These are phyloP conservation scores for Macrophya alboannulata DNA, from an alignment of 2,888 invertebrate species.

Conservation along the genomic window DNA sequence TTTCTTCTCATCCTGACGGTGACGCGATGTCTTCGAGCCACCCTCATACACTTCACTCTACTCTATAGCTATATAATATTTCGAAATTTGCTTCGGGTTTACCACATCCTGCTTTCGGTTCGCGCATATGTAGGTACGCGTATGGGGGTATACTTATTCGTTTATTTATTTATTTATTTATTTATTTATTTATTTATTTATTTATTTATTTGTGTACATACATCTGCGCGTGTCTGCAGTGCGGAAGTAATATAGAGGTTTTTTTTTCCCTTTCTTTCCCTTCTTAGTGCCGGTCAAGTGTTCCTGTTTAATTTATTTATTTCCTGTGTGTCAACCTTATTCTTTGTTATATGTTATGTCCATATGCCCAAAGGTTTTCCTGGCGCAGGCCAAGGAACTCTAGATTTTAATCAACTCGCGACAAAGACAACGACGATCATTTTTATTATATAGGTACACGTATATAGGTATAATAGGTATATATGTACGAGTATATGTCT, in stretches of 20 bases:
- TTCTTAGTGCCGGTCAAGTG: background rate
- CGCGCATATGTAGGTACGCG: background rate
- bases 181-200: background rate
- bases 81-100: slow-evolving; percentile 12
- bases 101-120: background rate
- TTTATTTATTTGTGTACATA: background rate
- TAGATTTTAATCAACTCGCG: slow-evolving; percentile 14
- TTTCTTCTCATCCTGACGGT: background rate
- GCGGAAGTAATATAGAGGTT: background rate
- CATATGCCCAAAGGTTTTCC: background rate
- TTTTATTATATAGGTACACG: background rate
- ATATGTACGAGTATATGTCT: too few species aligned
- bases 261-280: background rate
- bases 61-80: background rate
- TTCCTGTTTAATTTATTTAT: background rate
- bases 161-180: background rate
- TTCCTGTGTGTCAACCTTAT: slow-evolving; percentile 20
- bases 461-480: too few species aligned
- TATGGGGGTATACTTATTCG: background rate
- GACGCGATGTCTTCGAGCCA: slow-evolving; percentile 1
- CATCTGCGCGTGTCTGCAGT: background rate
- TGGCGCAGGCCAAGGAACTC: background rate
- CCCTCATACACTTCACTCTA: background rate
- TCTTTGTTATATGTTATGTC: background rate
- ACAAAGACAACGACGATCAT: background rate